Percentiles rank a stretch among this genome's conserved stretches.
These are phyloP conservation scores for Nemotelus pantherinus DNA, from an alignment of 2,888 invertebrate species.

Conservation along the genomic window DNA sequence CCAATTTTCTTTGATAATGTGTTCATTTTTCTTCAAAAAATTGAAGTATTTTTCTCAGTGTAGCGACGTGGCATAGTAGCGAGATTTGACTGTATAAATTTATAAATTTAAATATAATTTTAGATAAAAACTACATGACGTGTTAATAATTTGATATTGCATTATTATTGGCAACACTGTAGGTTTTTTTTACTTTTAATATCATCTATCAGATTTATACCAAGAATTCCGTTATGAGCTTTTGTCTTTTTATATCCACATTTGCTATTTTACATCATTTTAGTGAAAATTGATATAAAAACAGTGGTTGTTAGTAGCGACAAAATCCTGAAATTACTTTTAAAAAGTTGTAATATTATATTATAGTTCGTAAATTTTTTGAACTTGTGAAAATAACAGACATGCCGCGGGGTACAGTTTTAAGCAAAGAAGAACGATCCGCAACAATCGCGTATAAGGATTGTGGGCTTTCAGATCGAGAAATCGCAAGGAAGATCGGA, in stretches of 20 bases:
- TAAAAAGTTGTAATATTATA: not conserved
- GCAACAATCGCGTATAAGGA: not conserved
- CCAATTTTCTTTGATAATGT: too few relatives aligned
- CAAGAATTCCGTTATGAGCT: not conserved
- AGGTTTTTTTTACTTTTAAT: too few relatives aligned
- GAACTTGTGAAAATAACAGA: not conserved
- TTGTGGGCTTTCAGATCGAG: not conserved
- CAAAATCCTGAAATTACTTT: not conserved
- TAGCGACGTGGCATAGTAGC: too few relatives aligned
- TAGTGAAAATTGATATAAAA: not conserved
- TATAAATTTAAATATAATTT: too few relatives aligned
- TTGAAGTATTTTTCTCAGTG: too few relatives aligned
- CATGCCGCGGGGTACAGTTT: not conserved
- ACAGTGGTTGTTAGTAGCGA: not conserved
- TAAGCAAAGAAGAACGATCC: not conserved
- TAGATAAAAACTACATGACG: too few relatives aligned
- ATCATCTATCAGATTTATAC: not conserved
- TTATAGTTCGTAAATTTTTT: not conserved
- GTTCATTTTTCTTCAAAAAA: too few relatives aligned
- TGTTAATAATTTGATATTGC: too few relatives aligned
- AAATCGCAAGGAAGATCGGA: not conserved
- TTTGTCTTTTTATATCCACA: not conserved
- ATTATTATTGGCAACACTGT: too few relatives aligned
- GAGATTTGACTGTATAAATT: too few relatives aligned
- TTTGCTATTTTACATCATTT: not conserved